Evolutionary conservation across 2,113 vertebrate genomes (phyloP).

Genomic region (Himantopus leucocephalus): DNA sequence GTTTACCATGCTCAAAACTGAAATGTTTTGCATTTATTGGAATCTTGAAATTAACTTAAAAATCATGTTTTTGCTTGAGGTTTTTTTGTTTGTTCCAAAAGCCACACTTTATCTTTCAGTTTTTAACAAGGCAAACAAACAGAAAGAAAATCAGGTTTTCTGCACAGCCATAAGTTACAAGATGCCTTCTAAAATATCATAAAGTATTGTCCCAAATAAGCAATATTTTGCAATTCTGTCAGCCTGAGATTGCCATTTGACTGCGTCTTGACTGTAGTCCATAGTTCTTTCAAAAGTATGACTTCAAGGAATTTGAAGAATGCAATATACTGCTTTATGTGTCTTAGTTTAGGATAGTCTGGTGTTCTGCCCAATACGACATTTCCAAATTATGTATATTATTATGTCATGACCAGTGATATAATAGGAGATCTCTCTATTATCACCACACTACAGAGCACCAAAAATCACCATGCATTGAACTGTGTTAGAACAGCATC

Average conservation of each 20-base stretch:
- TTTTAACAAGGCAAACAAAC: not conserved
- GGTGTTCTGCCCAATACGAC: not conserved
- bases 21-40: not conserved
- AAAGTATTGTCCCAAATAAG: not conserved
- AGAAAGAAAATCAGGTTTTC: not conserved
- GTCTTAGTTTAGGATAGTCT: not conserved
- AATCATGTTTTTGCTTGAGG: not conserved
- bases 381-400: not conserved
- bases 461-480: fast-evolving
- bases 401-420: not conserved
- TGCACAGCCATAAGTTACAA: not conserved
- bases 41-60: not conserved
- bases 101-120: not conserved
- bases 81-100: not conserved
- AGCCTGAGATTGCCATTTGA: not conserved
- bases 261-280: not conserved
- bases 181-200: not conserved
- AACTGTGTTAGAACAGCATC: not conserved
- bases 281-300: not conserved
- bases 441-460: not conserved
- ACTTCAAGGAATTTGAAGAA: not conserved
- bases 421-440: not conserved
- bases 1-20: not conserved
- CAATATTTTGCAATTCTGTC: not conserved
- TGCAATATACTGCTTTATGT: not conserved